Base-by-base conservation (phyloP, 1,140 invertebrate species). In the Zaprionus gabonicus region DNA sequence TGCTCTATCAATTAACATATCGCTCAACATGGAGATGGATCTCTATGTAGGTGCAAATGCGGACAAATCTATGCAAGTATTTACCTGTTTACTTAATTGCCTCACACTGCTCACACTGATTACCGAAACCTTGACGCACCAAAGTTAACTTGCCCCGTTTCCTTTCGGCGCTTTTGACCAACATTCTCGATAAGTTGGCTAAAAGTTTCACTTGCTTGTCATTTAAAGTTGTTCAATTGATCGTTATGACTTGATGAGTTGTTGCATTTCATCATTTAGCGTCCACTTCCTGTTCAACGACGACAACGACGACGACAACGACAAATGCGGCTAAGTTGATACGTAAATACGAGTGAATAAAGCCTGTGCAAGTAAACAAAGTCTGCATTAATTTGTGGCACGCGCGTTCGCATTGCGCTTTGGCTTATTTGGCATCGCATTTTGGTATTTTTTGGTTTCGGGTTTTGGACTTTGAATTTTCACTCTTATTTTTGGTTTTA, bases 351-450 rank as follows among this genome's bases (percentile, higher is more conserved):
- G n/a, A 20, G 44, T 31, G 59, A 63, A 63, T 20, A 49, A 31
- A 46, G n/a, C 12, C 12, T 27, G n/a, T 34, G 49, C 13, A 10
- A 6, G 65, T 58, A 58, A 57, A 64, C 60, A 69, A 62, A 66
- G 69, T 71, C 77, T 78, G 78, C 75, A 76, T 78, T 76, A 67
- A 81, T 83, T 76, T 82, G 78, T 71, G 56, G 73, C 78, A 81
- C 73, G 68, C 73, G 56, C 71, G 23, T 34, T 34, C 68, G 31
- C 28, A 77, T 77, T 49, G 15, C 58, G 20, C 64, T 65, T 71
- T 53, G 62, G 62, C 63, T 72, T 81, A 46, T 56, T 44, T 56
- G 34, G 53, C 23, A 25, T 36, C 44, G 20, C 17, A 49, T 20
- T 64, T 55, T 51, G 6, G 12, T 23, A 23, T 56, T 7, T 55